Base-by-base conservation (phyloP, 2,113 vertebrate species). In the Circaetus cinerascens region DNA sequence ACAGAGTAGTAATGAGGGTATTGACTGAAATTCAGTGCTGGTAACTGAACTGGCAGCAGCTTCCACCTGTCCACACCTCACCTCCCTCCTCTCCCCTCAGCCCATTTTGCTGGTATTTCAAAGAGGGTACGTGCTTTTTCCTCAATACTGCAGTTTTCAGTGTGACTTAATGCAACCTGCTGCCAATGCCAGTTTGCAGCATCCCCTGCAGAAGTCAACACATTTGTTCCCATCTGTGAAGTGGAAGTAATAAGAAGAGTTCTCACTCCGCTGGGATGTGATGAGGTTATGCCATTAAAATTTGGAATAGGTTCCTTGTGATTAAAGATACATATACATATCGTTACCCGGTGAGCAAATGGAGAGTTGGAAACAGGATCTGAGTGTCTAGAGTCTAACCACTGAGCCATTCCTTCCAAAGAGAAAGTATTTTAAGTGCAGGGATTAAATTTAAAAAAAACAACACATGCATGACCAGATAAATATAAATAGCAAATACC, bases 401-500 rank as follows among this genome's bases (percentile, higher is more conserved):
- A 59, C 64, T 30, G 67, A 92, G 55, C 63, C 50, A 62, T 91
- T 95, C 57, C 22, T 94, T 93, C 69, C 77, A 53, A 76, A 76
- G 46, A 89, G 51, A 85, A 81, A 78, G 88, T 40, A 75, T 86
- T 95, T 81, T 43, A 87, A 95, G 40, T 62, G n/a, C 22, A 66
- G 46, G 17, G 45, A 87, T 89, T 89, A 84, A 38, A 74, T 74
- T 15, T 13, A 79, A 79, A 56, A 46, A 45, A 41, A 25, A 0
- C 7, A 36, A 40, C 60, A 45, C 36, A 20, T 45, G 43, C 3
- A 0, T 64, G 72, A 83, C 76, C 43, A 85, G 43, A 81, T 84
- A 84, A 94, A 84, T 74, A 90, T 56, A 83, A 90, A 81, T n/a
- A 94, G 59, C 67, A 90, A 90, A 85, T 53, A 87, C 60, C 38